Conservation (phyloP, 1,140 invertebrate genomes). For the Euura lappo region DNA sequence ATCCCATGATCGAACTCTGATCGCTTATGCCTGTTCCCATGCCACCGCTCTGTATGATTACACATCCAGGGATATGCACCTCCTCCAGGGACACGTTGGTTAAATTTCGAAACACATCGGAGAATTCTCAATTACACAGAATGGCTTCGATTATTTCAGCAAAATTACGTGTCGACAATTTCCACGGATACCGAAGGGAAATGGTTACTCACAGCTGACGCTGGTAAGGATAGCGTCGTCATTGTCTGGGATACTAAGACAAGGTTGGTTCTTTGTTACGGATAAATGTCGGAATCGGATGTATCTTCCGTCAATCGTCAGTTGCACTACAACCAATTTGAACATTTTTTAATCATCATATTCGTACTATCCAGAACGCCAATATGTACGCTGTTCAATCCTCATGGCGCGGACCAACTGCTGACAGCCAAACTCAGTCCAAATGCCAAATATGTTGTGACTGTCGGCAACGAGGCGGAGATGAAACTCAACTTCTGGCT, state of each 20-base stretch:
- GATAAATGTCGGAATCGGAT: constrained; percentile 13
- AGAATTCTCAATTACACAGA: no score
- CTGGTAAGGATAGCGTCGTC: constrained; percentile 59
- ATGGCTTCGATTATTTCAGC: constrained; percentile 41
- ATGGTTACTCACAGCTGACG: constrained; percentile 64
- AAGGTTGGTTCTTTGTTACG: constrained; percentile 42
- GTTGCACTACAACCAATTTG: background rate
- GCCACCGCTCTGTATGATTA: constrained; percentile 63
- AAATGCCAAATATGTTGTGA: constrained; percentile 64
- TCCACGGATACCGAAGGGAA: constrained; percentile 54
- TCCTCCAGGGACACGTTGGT: constrained; percentile 66
- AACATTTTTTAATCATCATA: constrained; percentile 9
- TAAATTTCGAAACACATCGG: background rate
- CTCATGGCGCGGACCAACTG: constrained; percentile 51
- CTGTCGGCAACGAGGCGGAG: constrained; percentile 55
- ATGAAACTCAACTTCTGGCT: constrained; percentile 62
- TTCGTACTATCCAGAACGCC: constrained; percentile 47
- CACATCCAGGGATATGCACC: constrained; percentile 56
- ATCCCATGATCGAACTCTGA: constrained; percentile 43
- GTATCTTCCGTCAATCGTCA: no score
- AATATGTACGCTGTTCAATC: constrained; percentile 59
- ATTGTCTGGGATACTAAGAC: constrained; percentile 63
- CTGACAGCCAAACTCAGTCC: constrained; percentile 59
- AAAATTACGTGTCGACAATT: constrained; percentile 53
- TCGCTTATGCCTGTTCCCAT: constrained; percentile 64